A percentile compares a stretch with the other conserved stretches of the same genome.
Conservation (phyloP, 2,113 vertebrate genomes). For the Saccopteryx leptura region DNA sequence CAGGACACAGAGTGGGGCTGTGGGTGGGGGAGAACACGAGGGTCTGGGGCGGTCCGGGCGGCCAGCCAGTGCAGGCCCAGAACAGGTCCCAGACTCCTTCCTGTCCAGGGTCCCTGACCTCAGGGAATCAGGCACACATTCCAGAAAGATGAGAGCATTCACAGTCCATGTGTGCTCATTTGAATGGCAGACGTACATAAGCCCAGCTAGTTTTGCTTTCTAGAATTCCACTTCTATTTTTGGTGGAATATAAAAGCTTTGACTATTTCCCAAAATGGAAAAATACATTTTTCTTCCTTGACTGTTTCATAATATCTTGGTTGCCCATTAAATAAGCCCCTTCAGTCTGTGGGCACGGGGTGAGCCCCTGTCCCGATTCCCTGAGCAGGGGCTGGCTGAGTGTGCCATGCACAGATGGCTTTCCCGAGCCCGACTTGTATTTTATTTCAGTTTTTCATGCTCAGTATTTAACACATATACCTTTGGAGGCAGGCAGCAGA, state of each 20-base stretch:
- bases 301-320: not conserved
- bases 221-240: slow-evolving; percentile 82
- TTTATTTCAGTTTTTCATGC: rapidly evolving
- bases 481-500: not conserved
- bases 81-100: not conserved
- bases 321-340: not conserved
- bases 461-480: not conserved
- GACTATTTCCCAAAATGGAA: slow-evolving; percentile 78
- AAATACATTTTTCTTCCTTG: slow-evolving; percentile 14
- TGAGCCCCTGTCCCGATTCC: rapidly evolving
- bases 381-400: not conserved
- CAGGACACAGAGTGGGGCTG: not conserved
- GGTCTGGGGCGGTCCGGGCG: not conserved
- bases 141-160: slow-evolving; percentile 51
- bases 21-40: not conserved
- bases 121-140: slow-evolving; percentile 25
- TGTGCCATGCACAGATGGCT: rapidly evolving
- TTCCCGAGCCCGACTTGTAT: not conserved
- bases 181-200: not conserved
- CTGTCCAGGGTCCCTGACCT: not conserved
- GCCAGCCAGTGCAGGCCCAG: not conserved
- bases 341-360: rapidly evolving
- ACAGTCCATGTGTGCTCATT: not conserved
- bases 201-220: slow-evolving; percentile 78
- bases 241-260: slow-evolving; percentile 72